phyloP scores from a whole-genome alignment of 2,113 vertebrate species.

The Brachirus orientalis region DNA sequence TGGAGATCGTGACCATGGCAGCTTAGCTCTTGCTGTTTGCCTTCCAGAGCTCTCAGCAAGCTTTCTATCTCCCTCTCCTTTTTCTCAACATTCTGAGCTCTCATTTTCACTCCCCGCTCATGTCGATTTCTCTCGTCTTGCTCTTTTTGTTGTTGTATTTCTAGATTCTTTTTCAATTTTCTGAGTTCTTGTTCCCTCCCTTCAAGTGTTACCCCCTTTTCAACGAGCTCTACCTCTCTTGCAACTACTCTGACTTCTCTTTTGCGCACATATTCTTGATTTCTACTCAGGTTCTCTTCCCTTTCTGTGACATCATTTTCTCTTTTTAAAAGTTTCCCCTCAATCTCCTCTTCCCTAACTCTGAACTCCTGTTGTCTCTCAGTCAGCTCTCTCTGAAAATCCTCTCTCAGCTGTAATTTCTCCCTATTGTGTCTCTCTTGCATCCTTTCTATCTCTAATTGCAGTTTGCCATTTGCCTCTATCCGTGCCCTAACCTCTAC shows the following conservation, averaged over 20 bases:
- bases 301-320: slow-evolving; percentile 24
- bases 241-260: neutral
- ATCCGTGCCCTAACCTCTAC: slow-evolving; percentile 33
- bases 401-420: slow-evolving; percentile 28
- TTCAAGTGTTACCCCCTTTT: slow-evolving; percentile 23
- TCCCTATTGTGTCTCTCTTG: slow-evolving; percentile 15
- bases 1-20: slow-evolving; percentile 61
- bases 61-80: slow-evolving; percentile 56
- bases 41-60: slow-evolving; percentile 54
- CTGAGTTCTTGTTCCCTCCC: slow-evolving; percentile 45
- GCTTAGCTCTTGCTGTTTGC: slow-evolving; percentile 59
- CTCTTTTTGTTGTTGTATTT: slow-evolving; percentile 29
- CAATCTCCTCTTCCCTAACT: slow-evolving; percentile 12
- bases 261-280: slow-evolving; percentile 34
- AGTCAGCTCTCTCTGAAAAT: slow-evolving; percentile 14
- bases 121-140: slow-evolving; percentile 23
- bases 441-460: slow-evolving; percentile 41
- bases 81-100: slow-evolving; percentile 9
- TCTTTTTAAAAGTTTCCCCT: slow-evolving; percentile 31
- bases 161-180: slow-evolving; percentile 24
- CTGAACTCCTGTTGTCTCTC: slow-evolving; percentile 43
- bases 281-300: slow-evolving; percentile 25
- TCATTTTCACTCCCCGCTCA: slow-evolving; percentile 14
- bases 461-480: slow-evolving; percentile 32
- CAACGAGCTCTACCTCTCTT: slow-evolving; percentile 38